These are phyloP conservation scores for Ceyx erithaca DNA, from an alignment of 2,797 vertebrate genomes.

Conservation along the genomic window DNA sequence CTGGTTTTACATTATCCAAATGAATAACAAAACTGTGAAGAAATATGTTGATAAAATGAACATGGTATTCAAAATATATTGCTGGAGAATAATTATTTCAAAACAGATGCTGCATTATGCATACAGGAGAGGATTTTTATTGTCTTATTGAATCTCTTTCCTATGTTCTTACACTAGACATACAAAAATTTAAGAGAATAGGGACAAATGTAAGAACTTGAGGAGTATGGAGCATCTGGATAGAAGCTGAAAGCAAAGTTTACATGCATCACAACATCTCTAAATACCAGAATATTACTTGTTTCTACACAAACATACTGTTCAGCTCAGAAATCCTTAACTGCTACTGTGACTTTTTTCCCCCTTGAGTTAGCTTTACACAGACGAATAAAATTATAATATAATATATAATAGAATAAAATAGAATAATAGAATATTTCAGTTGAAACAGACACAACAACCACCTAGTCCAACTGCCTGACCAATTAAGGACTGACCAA, in stretches of 20 bases:
- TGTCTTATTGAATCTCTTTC: neutral
- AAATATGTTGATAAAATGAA: slow-evolving; percentile 22
- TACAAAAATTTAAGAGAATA: neutral
- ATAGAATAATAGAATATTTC: neutral
- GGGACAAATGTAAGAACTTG: neutral
- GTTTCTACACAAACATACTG: neutral
- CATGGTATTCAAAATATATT: neutral
- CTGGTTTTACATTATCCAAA: neutral
- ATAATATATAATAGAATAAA: neutral
- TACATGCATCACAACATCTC: neutral
- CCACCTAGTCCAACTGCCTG: neutral
- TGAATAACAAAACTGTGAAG: slow-evolving; percentile 40
- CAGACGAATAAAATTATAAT: neutral
- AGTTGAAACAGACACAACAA: accelerated
- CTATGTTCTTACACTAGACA: neutral
- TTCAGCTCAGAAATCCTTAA: neutral
- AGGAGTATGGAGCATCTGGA: neutral
- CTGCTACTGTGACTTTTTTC: neutral
- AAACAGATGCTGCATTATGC: slow-evolving; percentile 2
- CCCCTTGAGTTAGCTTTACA: neutral
- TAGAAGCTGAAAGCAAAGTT: neutral
- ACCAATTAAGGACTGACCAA: neutral
- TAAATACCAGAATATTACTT: neutral
- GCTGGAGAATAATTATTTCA: neutral
- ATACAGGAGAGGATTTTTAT: neutral